phyloP scores from a whole-genome alignment of 2,113 vertebrate genomes.

The Pachyramphus minor region DNA sequence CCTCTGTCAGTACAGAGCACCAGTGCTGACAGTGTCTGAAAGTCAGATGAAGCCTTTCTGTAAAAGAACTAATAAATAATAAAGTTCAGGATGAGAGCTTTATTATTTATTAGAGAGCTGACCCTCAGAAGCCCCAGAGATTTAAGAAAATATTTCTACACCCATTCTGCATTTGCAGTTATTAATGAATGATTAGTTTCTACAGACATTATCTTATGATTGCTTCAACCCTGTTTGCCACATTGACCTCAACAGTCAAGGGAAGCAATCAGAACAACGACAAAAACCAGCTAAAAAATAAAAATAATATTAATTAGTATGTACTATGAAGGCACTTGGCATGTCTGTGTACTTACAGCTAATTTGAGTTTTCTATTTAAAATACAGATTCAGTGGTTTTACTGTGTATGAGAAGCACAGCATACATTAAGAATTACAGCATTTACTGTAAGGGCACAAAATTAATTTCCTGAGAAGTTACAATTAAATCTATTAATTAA shows the following conservation, averaged over 20 bases:
- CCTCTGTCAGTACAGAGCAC: background rate
- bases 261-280: background rate
- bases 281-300: background rate
- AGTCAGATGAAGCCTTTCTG: background rate
- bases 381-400: background rate
- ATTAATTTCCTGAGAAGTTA: background rate
- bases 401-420: background rate
- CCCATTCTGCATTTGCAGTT: background rate
- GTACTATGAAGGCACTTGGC: background rate
- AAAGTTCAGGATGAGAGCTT: background rate
- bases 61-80: slow-evolving; percentile 2
- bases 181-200: background rate
- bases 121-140: background rate
- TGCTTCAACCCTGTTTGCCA: background rate
- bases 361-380: background rate
- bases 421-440: background rate
- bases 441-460: background rate
- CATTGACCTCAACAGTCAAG: background rate
- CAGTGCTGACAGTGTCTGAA: background rate
- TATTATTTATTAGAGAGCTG: background rate
- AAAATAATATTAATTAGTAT: background rate
- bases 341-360: background rate
- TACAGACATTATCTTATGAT: background rate
- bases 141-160: background rate
- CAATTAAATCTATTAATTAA: background rate